phyloP scores from a whole-genome alignment of 2,888 invertebrate genomes.

The Fabriciana adippe region DNA sequence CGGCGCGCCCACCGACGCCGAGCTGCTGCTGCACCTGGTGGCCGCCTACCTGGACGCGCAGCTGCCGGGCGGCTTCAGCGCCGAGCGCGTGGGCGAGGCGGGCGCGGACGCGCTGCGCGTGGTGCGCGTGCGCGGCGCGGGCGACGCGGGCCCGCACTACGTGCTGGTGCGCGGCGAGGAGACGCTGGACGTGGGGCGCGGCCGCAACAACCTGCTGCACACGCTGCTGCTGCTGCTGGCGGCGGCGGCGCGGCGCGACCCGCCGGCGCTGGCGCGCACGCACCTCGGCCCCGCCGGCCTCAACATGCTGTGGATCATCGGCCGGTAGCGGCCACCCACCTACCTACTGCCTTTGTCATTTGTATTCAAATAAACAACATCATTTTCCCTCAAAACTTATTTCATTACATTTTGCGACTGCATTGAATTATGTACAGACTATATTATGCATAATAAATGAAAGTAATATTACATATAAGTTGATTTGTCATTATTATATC shows the following conservation, averaged over 20 bases:
- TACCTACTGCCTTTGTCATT: not conserved
- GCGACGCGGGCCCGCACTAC: constrained; percentile 85
- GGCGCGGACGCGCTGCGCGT: constrained; percentile 71
- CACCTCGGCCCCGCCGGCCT: constrained; percentile 78
- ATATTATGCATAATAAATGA: no score
- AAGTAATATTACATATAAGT: no score
- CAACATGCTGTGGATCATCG: constrained; percentile 92
- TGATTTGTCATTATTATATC: no score
- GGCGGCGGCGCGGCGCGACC: constrained; percentile 85
- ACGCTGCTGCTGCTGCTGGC: constrained; percentile 92
- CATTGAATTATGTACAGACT: no score
- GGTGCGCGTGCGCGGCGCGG: constrained; percentile 67
- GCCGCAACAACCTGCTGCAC: constrained; percentile 94
- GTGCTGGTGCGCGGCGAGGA: constrained; percentile 73
- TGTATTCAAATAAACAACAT: no score
- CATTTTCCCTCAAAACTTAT: not conserved
- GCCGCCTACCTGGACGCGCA: constrained; percentile 93
- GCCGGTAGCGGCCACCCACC: constrained; percentile 56
- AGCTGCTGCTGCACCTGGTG: constrained; percentile 92
- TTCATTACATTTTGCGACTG: no score
- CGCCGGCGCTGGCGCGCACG: constrained; percentile 63
- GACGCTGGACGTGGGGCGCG: constrained; percentile 56
- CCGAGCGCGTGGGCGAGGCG: constrained; percentile 58
- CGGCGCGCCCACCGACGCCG: constrained; percentile 92
- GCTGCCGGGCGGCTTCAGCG: constrained; percentile 78